Evolutionary conservation across 2,797 vertebrate genomes (phyloP), one percentile per base, ranked within the genome.

Genomic region (Ficedula albicollis): DNA sequence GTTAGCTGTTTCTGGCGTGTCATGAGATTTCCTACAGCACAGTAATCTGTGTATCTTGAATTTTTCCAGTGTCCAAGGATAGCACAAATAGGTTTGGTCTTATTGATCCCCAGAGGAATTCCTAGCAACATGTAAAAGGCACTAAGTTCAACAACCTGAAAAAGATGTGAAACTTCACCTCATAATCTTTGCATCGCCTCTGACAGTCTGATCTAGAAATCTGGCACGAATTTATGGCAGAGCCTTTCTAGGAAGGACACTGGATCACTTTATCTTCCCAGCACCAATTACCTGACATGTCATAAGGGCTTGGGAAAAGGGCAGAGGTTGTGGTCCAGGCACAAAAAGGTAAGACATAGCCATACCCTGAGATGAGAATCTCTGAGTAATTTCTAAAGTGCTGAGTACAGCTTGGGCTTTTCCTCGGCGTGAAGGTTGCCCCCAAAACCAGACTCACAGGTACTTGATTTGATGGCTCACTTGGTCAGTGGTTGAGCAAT

Each of bases 391-490:
- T 69, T 84, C 67, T 55, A 29, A 94, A 90, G 69, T 59, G 91
- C 96, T 95, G 91, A 94, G 58, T 59, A 52, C 46, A 39, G 48
- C 51, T 75, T 67, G 39, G 87, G 69, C 44, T 93, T 81, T 93
- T 93, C 80, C 74, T 75, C 91, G 43, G 32, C 2, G 30, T 32
- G 51, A 84, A 86, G 32, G 23, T 25, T 91, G 55, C 34, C 62
- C 62, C 55, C 79, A 90, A 94, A 95, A 91, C 83, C 69, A 94
- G 83, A 88, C 44, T 88, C 91, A 69, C 77, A 44, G 41, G 83
- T 81, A 76, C n/a, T 88, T 83, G 56, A 86, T 30, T 69, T 88
- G 41, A 89, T 82, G 70, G 67, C 74, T 89, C 49, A 32, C 14
- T 72, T 82, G 54, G 18, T 87, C 17, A 54, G 39, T 73, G 51